Base-by-base conservation (phyloP, 2,797 vertebrate species). In the Centroberyx gerrardi region DNA sequence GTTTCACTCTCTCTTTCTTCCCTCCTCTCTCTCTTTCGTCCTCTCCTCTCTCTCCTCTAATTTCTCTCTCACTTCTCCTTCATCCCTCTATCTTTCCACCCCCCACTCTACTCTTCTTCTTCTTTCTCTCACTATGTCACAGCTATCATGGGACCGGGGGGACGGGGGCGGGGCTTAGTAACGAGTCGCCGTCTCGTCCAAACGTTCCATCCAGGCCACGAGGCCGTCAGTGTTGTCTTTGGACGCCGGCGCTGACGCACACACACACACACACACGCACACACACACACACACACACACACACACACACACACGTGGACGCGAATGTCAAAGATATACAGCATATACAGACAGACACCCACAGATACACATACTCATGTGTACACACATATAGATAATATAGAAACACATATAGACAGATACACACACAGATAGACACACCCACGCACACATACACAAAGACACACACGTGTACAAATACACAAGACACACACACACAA, bases 151-250 rank as follows among this genome's bases (percentile, higher is more conserved):
- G 31, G 53, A 54, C 10, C 17, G 17, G 55, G 33, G 4, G 4
- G 33, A n/a, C n/a, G 33, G 7, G 33, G 33, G 33, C 33, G 33
- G 33, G 33, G 33, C 33, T 33, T n/a, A 15, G 56, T 28, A 64
- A 61, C 3, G 58, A 63, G 14, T 62, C 18, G 1, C 36, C 31
- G 10, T 44, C 49, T 40, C 6, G 4, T 67, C 66, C 27, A n/a
- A 55, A 38, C 78, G 55, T 68, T 86, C 83, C 75, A 12, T 48
- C 22, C 31, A 49, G 85, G 79, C 87, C 85, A 83, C 27, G 38
- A 42, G 28, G 68, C 31, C 46, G 67, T 66, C 74, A 29, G 27
- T 15, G 55, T 62, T 33, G 38, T 44, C 40, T 53, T 0, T 14
- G 3, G 58, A 76, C 15, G 77, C 22, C 40, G 59, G 51, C 33